Conservation (phyloP, 1,140 invertebrate species). For the Achatina immaculata region DNA sequence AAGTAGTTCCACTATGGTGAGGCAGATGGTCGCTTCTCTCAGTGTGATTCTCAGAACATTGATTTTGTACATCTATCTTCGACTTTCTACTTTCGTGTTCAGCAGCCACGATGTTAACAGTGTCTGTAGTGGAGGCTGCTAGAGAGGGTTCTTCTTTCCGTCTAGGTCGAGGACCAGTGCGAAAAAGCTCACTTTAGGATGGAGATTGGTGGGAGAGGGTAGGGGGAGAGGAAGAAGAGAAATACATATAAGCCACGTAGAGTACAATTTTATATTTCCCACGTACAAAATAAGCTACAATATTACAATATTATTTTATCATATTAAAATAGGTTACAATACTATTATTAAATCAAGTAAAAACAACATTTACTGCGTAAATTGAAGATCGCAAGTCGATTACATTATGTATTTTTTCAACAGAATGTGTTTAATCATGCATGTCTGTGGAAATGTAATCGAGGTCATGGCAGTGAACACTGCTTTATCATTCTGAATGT, state of each 20-base stretch:
- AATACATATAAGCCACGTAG: background rate
- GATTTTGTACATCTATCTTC: background rate
- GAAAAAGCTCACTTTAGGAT: constrained; percentile 52
- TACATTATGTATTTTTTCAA: too few species aligned
- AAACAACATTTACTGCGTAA: too few species aligned
- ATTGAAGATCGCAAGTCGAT: too few species aligned
- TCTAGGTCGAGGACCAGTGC: constrained; percentile 51
- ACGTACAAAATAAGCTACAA: too few species aligned
- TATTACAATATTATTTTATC: too few species aligned
- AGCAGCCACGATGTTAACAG: background rate
- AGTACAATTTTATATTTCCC: too few species aligned
- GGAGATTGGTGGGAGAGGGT: background rate
- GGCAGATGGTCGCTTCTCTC: background rate
- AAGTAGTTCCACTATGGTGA: background rate
- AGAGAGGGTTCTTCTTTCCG: constrained; percentile 22
- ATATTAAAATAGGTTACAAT: too few species aligned
- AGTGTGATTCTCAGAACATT: background rate
- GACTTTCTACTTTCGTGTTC: background rate
- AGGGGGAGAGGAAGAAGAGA: background rate
- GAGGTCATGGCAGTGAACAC: too few species aligned
- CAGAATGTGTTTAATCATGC: too few species aligned
- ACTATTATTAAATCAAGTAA: too few species aligned
- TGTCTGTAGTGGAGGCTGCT: constrained; percentile 11
- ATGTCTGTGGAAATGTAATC: too few species aligned
- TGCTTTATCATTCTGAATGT: too few species aligned